Conservation (phyloP, 2,888 invertebrate genomes). For the Cremastinae sp. region DNA sequence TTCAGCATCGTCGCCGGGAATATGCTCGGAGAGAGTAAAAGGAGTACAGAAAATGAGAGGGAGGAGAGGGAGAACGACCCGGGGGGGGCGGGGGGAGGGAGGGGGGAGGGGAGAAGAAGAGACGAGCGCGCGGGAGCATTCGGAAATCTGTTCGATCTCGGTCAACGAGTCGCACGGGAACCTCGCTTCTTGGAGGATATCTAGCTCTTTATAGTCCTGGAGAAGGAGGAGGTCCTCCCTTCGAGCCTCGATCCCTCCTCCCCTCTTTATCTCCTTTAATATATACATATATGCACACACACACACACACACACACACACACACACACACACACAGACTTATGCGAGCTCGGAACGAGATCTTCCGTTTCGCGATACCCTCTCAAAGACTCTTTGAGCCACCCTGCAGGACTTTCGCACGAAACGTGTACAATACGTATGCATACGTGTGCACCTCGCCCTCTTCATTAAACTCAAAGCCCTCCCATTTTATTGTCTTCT, state of each 20-base stretch:
- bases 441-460: conserved; percentile 15
- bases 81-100: not conserved
- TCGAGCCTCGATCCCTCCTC: conserved; percentile 11
- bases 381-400: conserved; percentile 47
- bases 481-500: conserved; percentile 36
- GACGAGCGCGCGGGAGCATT: conserved; percentile 50
- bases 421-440: conserved; percentile 26
- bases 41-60: no score
- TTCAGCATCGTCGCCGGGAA: conserved; percentile 62
- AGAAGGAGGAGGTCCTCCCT: conserved; percentile 29
- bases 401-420: conserved; percentile 14
- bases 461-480: conserved; percentile 47
- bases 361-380: conserved; percentile 49
- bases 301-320: conserved; percentile 27
- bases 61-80: not conserved
- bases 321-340: conserved; percentile 16
- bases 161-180: conserved; percentile 57
- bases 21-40: no score
- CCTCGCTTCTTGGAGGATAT: conserved; percentile 46
- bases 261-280: conserved; percentile 38
- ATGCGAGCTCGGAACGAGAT: conserved; percentile 38
- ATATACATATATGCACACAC: not conserved
- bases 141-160: conserved; percentile 59
- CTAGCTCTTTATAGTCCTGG: conserved; percentile 55
- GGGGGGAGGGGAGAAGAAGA: not conserved